phyloP scores from a whole-genome alignment of 2,888 invertebrate species.

The Laothoe populi region DNA sequence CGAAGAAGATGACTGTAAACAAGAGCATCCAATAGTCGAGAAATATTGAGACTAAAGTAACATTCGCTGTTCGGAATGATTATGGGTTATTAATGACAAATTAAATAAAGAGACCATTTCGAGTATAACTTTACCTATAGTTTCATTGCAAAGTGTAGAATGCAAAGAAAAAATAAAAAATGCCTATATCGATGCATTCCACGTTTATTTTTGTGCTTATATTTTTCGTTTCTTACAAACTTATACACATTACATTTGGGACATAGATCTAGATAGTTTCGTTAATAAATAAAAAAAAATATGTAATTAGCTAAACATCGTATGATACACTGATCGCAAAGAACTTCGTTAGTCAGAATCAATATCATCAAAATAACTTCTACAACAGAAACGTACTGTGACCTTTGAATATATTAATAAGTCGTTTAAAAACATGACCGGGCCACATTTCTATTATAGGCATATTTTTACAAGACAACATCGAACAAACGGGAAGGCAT shows the following conservation, averaged over 20 bases:
- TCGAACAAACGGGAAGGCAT: background rate
- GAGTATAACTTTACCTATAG: background rate
- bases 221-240: no score
- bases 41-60: conserved; percentile 11
- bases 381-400: background rate
- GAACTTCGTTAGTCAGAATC: background rate
- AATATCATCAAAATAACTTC: background rate
- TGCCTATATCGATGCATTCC: no score
- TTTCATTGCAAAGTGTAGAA: no score
- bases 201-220: no score
- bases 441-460: conserved; percentile 1
- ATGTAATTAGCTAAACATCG: no score
- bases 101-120: background rate
- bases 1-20: background rate
- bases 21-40: conserved; percentile 11
- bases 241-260: no score
- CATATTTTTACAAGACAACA: background rate
- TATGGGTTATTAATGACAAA: conserved; percentile 5
- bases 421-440: background rate
- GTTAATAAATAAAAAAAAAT: no score
- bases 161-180: no score
- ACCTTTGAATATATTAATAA: background rate
- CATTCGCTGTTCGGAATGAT: background rate
- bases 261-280: no score
- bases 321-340: background rate